Base-by-base conservation (phyloP, 2,888 invertebrate species). In the Oligia fasciuncula region DNA sequence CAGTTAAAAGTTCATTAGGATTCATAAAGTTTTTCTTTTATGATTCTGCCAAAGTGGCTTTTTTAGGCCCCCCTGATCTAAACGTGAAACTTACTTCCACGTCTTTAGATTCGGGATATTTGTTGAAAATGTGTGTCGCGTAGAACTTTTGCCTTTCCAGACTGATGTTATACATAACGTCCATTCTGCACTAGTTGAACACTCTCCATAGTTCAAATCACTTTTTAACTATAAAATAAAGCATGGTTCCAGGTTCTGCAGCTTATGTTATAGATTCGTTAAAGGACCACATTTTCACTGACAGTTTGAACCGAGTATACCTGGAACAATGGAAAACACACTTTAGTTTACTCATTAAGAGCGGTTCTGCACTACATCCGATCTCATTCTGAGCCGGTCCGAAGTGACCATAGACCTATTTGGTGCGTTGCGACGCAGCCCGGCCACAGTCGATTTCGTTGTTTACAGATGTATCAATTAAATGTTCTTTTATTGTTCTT, bases 111-210 rank as follows among this genome's bases (percentile, higher is more conserved):
- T 91, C 89, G 4, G 89, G 83, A 4, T 91, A 85, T 51, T 93
- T 92, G 83, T 92, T 93, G 86, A 95, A 94, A 62, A 93, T 90
- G 89, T 94, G 92, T 6, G 89, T 89, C 3, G 92, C 93, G 84
- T 95, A 94, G 86, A 95, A 95, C 86, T 93, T 94, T 75, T 94
- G 91, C 43, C 94, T 90, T 81, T 94, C 93, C 80, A 94, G 88
- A 51, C 92, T 94, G 46, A 94, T 92, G 80, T 95, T 95, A 88
- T 90, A 83, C 93, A 94, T 93, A 29, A 91, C 70, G 91, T 94
- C 93, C 94, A 95, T 95, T 89, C 83, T 91, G 79, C 46, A 76
- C n/a, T 51, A 40, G 40, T 73, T 43, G 11, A 19, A 46, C 1
- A 40, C 49, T 40, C 78, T 81, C 87, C 88, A 88, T 88, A 40